Evolutionary conservation across 2,888 invertebrate genomes (phyloP).

Genomic region (Drosophila peninsularis): DNA sequence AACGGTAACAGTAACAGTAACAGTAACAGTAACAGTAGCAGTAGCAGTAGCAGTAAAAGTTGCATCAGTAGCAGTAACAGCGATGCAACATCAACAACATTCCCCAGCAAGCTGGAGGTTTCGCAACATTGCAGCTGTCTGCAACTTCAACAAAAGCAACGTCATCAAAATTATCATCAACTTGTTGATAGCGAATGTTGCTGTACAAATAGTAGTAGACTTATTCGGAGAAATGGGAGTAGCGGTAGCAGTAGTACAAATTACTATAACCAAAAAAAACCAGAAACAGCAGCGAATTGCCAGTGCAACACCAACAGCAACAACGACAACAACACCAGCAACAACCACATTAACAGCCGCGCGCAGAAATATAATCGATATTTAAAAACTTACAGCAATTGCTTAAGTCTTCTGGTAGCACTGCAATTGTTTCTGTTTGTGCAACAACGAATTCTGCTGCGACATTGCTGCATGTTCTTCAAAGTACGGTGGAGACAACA

Average conservation of each 20-base stretch:
- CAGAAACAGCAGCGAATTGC: conserved; percentile 41
- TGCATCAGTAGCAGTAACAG: conserved; percentile 11
- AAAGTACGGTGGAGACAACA: conserved; percentile 41
- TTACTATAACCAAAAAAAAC: conserved; percentile 65
- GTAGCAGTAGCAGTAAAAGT: conserved; percentile 13
- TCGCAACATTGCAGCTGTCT: conserved; percentile 36
- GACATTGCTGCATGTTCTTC: conserved; percentile 50
- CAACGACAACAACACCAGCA: conserved; percentile 4
- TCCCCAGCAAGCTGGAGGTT: conserved; percentile 39
- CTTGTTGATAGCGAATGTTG: conserved; percentile 36
- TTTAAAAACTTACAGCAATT: conserved; percentile 35
- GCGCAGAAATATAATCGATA: conserved; percentile 22
- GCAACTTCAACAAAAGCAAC: conserved; percentile 19
- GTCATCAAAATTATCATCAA: conserved; percentile 12
- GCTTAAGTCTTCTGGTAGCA: conserved; percentile 52
- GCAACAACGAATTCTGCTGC: conserved; percentile 43
- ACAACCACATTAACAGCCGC: conserved; percentile 26
- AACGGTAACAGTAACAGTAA: conserved; percentile 17
- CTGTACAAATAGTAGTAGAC: conserved; percentile 23
- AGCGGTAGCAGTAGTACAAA: conserved; percentile 62
- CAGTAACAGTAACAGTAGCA: conserved; percentile 14
- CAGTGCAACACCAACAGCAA: conserved; percentile 15
- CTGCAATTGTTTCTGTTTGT: conserved; percentile 59
- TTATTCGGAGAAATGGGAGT: conserved; percentile 6
- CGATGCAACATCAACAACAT: conserved; percentile 44